Conservation (phyloP, 2,797 vertebrate genomes). For the Lepus townsendii region DNA sequence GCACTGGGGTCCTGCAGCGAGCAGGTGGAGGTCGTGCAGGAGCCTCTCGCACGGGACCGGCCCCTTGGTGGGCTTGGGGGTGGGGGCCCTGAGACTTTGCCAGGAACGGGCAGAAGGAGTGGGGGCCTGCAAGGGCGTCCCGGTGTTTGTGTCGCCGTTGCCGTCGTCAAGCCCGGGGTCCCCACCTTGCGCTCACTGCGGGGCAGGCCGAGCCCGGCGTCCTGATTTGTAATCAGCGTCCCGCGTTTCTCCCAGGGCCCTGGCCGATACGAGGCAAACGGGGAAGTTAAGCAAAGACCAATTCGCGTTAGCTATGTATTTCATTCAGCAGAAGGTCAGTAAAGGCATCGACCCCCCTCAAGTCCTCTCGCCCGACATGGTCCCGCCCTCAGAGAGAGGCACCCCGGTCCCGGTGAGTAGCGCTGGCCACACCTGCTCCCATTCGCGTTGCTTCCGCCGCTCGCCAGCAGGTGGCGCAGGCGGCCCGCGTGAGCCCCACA, state of each 20-base stretch:
- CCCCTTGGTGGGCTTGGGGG: too few relatives aligned
- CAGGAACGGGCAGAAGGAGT: neutral
- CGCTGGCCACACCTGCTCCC: neutral
- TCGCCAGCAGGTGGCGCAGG: conserved; percentile 30
- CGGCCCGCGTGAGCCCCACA: too few relatives aligned
- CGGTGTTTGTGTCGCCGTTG: neutral
- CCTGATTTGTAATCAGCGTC: conserved; percentile 47
- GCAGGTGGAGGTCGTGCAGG: too few relatives aligned
- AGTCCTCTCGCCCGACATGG: conserved; percentile 95
- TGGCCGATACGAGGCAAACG: conserved; percentile 97
- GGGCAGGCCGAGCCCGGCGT: neutral
- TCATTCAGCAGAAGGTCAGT: conserved; percentile 98
- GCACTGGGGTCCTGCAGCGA: neutral
- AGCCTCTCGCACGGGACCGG: too few relatives aligned
- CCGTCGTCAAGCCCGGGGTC: neutral
- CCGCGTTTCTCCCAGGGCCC: conserved; percentile 90
- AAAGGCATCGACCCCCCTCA: conserved; percentile 97
- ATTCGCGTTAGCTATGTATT: conserved; percentile 97
- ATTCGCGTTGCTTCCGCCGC: accelerated
- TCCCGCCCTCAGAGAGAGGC: conserved; percentile 96
- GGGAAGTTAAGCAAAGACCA: conserved; percentile 97
- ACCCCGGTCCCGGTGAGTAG: conserved; percentile 93
- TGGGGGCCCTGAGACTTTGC: neutral
- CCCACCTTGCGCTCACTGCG: neutral
- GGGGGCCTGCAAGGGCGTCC: neutral